Evolutionary conservation across 2,113 vertebrate species (phyloP), one percentile per base, ranked within the genome.

Genomic region (Meleagris gallopavo): DNA sequence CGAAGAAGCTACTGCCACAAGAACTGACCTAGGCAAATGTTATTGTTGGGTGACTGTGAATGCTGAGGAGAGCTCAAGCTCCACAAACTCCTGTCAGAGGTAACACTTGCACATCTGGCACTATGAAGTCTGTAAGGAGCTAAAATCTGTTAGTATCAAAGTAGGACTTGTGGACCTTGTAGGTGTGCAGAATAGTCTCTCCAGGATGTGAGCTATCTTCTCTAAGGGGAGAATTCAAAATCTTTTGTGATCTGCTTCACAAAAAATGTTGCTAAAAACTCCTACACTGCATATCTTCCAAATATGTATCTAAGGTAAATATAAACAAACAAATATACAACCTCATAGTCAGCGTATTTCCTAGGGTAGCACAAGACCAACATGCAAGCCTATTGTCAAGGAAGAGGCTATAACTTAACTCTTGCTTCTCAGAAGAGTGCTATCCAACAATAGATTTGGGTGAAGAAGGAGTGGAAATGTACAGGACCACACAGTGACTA

Each of bases 351-450:
- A 75, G 21, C 0, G 0, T 30, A 46, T 40, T 85, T 78, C 40
- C 32, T 62, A 71, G 38, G 12, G 25, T 70, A 92, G 34, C 25
- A 75, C 5, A n/a, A 78, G 52, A 75, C 22, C 2, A 21, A 58
- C 38, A 85, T 18, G 7, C 25, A 62, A 79, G 41, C 10, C 50
- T 61, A 6, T 61, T 19, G 61, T 66, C 55, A 75, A 84, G 52
- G 36, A 74, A 22, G 18, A 32, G 3, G 2, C 11, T 70, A 25
- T 34, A 61, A 55, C 3, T 18, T 32, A 14, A 16, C 18, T 50
- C 27, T 20, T 0, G 0, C 24, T 77, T 81, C 11, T 15, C 46
- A 69, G 10, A 54, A 38, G 36, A 83, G 30, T n/a, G 52, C 21
- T 41, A 67, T 14, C 5, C 19, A 67, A 22, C 25, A 48, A 19